These are phyloP conservation scores for Drosophila helvetica DNA, from an alignment of 2,888 invertebrate genomes.

Conservation along the genomic window DNA sequence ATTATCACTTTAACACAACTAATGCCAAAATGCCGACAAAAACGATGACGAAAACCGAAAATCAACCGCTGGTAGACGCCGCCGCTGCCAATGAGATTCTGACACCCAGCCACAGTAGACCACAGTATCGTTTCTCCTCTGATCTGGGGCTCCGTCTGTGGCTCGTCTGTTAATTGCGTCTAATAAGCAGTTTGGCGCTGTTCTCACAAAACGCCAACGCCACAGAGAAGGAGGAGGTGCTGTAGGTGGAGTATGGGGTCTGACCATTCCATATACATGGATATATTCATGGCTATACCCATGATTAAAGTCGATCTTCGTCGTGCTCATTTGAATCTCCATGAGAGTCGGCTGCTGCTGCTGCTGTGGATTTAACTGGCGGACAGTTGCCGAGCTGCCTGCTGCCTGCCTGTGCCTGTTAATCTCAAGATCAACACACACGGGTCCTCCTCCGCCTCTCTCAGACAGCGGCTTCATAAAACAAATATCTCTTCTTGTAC, in stretches of 20 bases:
- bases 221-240: conserved; percentile 32
- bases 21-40: conserved; percentile 73
- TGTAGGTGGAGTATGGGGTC: conserved; percentile 35
- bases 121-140: conserved; percentile 3
- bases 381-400: conserved; percentile 25
- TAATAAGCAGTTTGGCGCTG: conserved; percentile 80
- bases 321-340: conserved; percentile 78
- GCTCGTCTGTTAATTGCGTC: conserved; percentile 75
- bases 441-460: conserved; percentile 56
- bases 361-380: conserved; percentile 25
- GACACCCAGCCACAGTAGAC: conserved; percentile 48
- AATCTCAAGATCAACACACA: conserved; percentile 80
- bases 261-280: conserved; percentile 51
- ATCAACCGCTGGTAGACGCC: conserved; percentile 52
- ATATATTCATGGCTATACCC: conserved; percentile 47
- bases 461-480: conserved; percentile 75
- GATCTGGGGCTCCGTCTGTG: conserved; percentile 38
- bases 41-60: conserved; percentile 63
- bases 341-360: conserved; percentile 44
- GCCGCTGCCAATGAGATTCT: conserved; percentile 64
- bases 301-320: conserved; percentile 73
- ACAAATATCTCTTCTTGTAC: conserved; percentile 72
- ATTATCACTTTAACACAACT: conserved; percentile 66
- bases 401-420: conserved; percentile 50
- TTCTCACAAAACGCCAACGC: conserved; percentile 79